phyloP scores from a whole-genome alignment of 2,797 vertebrate genomes.

The Propithecus deckenii region DNA sequence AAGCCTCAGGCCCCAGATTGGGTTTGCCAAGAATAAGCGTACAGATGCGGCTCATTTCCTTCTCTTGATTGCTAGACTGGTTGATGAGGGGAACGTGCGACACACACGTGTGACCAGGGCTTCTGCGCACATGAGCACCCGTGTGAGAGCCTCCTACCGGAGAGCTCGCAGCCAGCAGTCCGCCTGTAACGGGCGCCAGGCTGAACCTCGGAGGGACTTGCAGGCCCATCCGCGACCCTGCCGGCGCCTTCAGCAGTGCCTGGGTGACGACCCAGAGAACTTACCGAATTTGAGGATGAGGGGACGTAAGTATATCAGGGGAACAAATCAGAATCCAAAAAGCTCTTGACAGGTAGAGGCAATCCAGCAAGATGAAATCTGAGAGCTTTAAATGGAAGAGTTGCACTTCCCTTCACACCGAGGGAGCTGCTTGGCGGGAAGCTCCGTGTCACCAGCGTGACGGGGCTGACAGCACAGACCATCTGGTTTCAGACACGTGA shows the following conservation, averaged over 20 bases:
- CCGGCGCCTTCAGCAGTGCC: neutral
- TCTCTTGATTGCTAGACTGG: neutral
- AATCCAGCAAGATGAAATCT: neutral
- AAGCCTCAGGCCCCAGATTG: accelerated
- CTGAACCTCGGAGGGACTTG: neutral
- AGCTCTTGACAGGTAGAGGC: neutral
- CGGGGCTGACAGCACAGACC: neutral
- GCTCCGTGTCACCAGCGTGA: neutral
- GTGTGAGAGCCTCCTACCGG: no score
- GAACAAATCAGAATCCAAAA: neutral
- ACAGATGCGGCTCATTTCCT: neutral
- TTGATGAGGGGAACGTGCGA: neutral
- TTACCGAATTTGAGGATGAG: neutral
- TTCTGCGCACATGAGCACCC: neutral
- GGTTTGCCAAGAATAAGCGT: neutral
- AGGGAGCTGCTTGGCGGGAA: neutral
- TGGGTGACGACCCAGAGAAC: neutral
- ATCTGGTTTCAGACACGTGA: no score
- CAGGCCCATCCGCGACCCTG: neutral
- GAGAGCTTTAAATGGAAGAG: neutral
- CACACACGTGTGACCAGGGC: neutral
- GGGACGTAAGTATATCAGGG: neutral
- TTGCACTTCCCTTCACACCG: neutral
- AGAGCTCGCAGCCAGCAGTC: neutral
- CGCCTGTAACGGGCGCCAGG: neutral